These are phyloP conservation scores for Oryzias celebensis DNA, from an alignment of 2,113 vertebrate species.

Conservation along the genomic window DNA sequence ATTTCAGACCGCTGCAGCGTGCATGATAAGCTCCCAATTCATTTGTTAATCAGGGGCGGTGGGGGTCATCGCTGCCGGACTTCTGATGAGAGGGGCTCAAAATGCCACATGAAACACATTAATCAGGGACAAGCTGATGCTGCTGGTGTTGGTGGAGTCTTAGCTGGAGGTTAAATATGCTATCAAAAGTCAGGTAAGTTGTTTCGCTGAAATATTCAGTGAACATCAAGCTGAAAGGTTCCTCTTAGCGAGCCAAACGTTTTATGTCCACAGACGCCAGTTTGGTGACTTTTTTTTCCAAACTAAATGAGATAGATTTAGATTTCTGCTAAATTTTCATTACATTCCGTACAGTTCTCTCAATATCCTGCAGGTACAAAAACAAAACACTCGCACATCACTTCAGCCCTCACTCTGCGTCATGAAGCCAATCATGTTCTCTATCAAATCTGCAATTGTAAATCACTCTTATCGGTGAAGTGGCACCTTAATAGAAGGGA, in stretches of 20 bases:
- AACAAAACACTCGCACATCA: slow-evolving; percentile 9
- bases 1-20: slow-evolving; percentile 46
- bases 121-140: slow-evolving; percentile 61
- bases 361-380: neutral
- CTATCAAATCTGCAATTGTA: slow-evolving; percentile 65
- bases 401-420: slow-evolving; percentile 22
- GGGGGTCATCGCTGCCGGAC: slow-evolving; percentile 48
- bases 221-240: too few relatives aligned
- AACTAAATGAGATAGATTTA: neutral
- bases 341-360: neutral
- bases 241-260: slow-evolving; percentile 1
- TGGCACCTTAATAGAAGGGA: slow-evolving; percentile 58
- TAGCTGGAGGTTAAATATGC: slow-evolving; percentile 68
- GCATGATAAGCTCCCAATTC: slow-evolving; percentile 67
- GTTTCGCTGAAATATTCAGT: slow-evolving; percentile 23
- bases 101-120: slow-evolving; percentile 69
- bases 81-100: slow-evolving; percentile 51
- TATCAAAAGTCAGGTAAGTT: slow-evolving; percentile 52
- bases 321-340: too few relatives aligned
- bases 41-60: slow-evolving; percentile 63
- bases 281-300: neutral
- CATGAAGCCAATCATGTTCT: slow-evolving; percentile 33
- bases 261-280: slow-evolving; percentile 1
- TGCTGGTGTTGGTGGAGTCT: slow-evolving; percentile 50
- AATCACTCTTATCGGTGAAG: slow-evolving; percentile 62